phyloP scores from a whole-genome alignment of 2,888 invertebrate genomes.

The Hirtodrosophila cameraria region DNA sequence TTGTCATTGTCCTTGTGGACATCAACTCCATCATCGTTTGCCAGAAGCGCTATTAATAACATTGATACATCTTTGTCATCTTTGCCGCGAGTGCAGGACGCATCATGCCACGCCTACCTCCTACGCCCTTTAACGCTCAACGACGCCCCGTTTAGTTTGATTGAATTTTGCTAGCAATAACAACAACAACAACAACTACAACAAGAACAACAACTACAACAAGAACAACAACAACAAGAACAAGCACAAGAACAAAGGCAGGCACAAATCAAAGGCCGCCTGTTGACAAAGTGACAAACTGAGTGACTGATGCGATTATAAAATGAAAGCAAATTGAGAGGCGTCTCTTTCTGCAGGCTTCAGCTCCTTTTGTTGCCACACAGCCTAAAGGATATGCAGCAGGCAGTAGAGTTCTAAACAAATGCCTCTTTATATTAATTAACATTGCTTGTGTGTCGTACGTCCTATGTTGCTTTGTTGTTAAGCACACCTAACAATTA shows the following conservation, averaged over 20 bases:
- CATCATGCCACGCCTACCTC: constrained; percentile 7
- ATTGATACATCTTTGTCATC: constrained; percentile 71
- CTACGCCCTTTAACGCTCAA: background rate
- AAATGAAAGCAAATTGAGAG: constrained; percentile 63
- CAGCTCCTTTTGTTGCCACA: background rate
- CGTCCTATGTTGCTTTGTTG: constrained; percentile 25
- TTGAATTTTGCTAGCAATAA: constrained; percentile 40
- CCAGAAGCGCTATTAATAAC: constrained; percentile 78
- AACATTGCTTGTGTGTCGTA: constrained; percentile 22
- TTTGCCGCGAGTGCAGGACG: constrained; percentile 36
- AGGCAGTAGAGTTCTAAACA: background rate
- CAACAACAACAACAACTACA: background rate
- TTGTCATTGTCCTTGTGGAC: constrained; percentile 8
- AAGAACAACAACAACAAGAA: constrained; percentile 1
- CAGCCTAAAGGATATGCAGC: constrained; percentile 3
- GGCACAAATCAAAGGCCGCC: constrained; percentile 49
- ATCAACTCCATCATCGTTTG: constrained; percentile 65
- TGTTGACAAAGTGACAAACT: constrained; percentile 50
- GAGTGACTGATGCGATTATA: constrained; percentile 68
- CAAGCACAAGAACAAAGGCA: background rate
- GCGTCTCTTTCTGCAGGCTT: constrained; percentile 7
- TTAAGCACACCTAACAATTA: constrained; percentile 57
- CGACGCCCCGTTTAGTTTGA: constrained; percentile 40
- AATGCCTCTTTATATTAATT: constrained; percentile 39
- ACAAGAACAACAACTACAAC: constrained; percentile 10